Evolutionary conservation across 1,140 invertebrate genomes (phyloP), one percentile per base, ranked within the genome.

Genomic region (Homalodisca vitripennis): DNA sequence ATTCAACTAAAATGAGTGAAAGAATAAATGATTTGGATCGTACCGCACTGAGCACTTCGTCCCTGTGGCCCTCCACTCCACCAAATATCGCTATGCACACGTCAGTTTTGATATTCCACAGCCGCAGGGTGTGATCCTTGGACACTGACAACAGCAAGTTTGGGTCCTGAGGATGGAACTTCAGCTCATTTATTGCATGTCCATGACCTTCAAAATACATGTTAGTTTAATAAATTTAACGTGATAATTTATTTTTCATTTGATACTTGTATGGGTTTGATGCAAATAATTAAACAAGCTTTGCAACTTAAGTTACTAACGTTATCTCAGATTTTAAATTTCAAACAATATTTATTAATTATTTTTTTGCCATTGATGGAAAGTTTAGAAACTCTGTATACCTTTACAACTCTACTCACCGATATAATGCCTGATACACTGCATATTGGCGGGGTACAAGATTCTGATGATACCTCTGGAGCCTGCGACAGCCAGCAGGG

Each of bases 71-170:
- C 81, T 98, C 96, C 0, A 98, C 95, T 0, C 97, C 97, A 12
- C 95, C 96, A 82, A 99, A 97, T 34, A 98, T 97, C 0, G 93
- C 94, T 47, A 98, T 93, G 77, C 95, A 98, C 0, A 95, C 89
- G 80, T 96, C 93, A 1, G 92, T 94, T 80, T 94, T 92, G 0
- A 98, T 91, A 78, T 98, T 99, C 95, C 96, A 98, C 2, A 99
- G 81, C 57, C 96, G 82, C 20, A 98, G 79, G 0, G 95, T 92
- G 79, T 98, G 95, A 82, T 99, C 97, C 82, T 98, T 98, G 62
- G 94, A 97, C 0, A 95, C 95, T 0, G 95, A 98, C 0, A 98
- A 78, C 0, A 98, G 78, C 57, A 99, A 81, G 75, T 96, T 95
- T 0, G 92, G 90, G 78, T 97, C 90, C 70, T 85, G 84, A 0